Base-by-base conservation (phyloP, 2,797 vertebrate species). In the Oreochromis grahami region DNA sequence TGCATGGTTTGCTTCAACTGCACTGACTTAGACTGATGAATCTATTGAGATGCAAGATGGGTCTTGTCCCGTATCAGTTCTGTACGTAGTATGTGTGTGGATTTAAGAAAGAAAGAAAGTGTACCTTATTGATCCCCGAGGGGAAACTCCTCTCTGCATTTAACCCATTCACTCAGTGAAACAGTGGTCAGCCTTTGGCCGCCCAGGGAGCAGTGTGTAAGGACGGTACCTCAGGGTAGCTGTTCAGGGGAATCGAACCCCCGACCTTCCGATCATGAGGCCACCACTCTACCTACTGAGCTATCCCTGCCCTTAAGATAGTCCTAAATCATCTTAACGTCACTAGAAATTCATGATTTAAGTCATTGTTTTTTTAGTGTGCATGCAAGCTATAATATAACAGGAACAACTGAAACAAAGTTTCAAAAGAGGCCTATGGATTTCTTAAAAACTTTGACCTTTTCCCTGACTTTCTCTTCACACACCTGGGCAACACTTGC, bases 371-470 rank as follows among this genome's bases (percentile, higher is more conserved):
- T 26, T 58, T 53, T 81, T 9, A n/a, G n/a, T 58, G 24, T 83
- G 41, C n/a, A 81, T 84, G 76, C 29, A 36, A 32, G 8, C 8
- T 19, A 12, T 86, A 85, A 55, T 45, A 34, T 26, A 80, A 83
- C 36, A 63, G 82, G 3, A 81, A 80, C 4, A 21, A 74, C 6
- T 60, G 65, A 24, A 63, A 52, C n/a, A 15, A 78, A 80, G 80
- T 74, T n/a, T 1, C 78, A 13, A 26, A 41, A 43, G 13, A 79
- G 50, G 34, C 48, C 5, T 78, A 21, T 74, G 43, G 84, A 84
- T 81, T 84, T 77, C 50, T 48, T 82, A 14, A 84, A 65, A 84
- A 83, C 56, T 72, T 72, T 77, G 83, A 82, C 50, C 81, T 88
- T 60, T 70, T 7, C 9, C 11, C 2, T 11, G 83, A 56, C 24